These are phyloP conservation scores for Drosophila hydei DNA, from an alignment of 1,140 invertebrate genomes.

Conservation along the genomic window DNA sequence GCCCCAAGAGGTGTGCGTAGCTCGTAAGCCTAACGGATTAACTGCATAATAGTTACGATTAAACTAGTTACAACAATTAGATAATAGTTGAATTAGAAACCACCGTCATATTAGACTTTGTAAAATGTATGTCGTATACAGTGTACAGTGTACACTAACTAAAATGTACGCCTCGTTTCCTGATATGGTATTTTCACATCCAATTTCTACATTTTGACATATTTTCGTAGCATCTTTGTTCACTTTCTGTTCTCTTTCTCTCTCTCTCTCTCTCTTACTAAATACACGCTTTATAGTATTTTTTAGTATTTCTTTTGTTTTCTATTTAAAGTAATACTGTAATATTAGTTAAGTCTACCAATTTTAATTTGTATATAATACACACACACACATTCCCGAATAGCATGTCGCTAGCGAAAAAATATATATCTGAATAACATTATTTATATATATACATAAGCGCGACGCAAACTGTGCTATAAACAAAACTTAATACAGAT, in stretches of 20 bases:
- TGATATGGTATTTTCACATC: slow-evolving; percentile 23
- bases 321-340: slow-evolving; percentile 22
- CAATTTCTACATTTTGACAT: slow-evolving; percentile 16
- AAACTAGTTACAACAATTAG: slow-evolving; percentile 56
- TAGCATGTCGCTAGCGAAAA: slow-evolving; percentile 26
- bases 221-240: slow-evolving; percentile 15
- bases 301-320: slow-evolving; percentile 5
- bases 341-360: slow-evolving; percentile 18
- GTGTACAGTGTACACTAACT: slow-evolving; percentile 42
- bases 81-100: slow-evolving; percentile 77
- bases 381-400: slow-evolving; percentile 10
- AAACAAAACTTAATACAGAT: slow-evolving; percentile 18
- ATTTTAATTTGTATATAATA: slow-evolving; percentile 54
- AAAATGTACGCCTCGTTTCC: slow-evolving; percentile 29
- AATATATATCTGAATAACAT: slow-evolving; percentile 8
- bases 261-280: background rate
- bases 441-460: background rate
- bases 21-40: slow-evolving; percentile 34
- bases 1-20: slow-evolving; percentile 22
- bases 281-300: slow-evolving; percentile 10
- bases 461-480: slow-evolving; percentile 50
- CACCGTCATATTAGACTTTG: slow-evolving; percentile 81
- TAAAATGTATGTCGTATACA: slow-evolving; percentile 28
- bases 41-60: slow-evolving; percentile 15
- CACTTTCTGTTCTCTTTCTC: slow-evolving; percentile 2